These are phyloP conservation scores for Cyclopterus lumpus DNA, from an alignment of 2,797 vertebrate species.

Conservation along the genomic window DNA sequence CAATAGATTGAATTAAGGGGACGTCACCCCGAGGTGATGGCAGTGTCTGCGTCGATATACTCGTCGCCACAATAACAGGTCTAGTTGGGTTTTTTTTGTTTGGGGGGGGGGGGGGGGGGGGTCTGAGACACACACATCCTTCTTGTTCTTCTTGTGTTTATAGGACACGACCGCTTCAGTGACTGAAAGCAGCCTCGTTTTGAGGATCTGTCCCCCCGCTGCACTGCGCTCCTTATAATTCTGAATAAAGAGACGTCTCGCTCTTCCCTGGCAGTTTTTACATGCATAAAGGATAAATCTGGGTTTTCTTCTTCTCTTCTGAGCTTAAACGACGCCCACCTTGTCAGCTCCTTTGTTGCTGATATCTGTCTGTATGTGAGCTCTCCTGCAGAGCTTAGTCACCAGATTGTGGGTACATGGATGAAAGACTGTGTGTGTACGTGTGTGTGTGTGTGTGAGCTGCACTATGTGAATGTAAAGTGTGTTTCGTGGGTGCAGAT, in stretches of 20 bases:
- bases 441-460: neutral
- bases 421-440: no score
- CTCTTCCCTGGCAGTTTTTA: neutral
- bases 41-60: constrained; percentile 51
- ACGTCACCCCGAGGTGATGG: constrained; percentile 42
- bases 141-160: neutral
- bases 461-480: constrained; percentile 42
- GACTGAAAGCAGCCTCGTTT: neutral
- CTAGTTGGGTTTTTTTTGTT: no score
- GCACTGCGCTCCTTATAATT: constrained; percentile 12
- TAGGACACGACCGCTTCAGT: constrained; percentile 10
- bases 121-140: neutral
- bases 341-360: constrained; percentile 20
- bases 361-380: constrained; percentile 12
- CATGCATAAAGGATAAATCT: constrained; percentile 1
- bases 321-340: neutral
- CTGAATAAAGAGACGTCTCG: constrained; percentile 4
- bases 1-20: constrained; percentile 54
- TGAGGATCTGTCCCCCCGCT: constrained; percentile 7
- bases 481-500: constrained; percentile 34
- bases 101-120: neutral
- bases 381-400: constrained; percentile 25
- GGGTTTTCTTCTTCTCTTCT: neutral
- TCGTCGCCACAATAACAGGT: constrained; percentile 23
- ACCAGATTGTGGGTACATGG: constrained; percentile 19